A percentile compares a stretch with the other conserved stretches of the same genome.
Conservation (phyloP, 2,888 invertebrate species). For the Drosophila greeni region DNA sequence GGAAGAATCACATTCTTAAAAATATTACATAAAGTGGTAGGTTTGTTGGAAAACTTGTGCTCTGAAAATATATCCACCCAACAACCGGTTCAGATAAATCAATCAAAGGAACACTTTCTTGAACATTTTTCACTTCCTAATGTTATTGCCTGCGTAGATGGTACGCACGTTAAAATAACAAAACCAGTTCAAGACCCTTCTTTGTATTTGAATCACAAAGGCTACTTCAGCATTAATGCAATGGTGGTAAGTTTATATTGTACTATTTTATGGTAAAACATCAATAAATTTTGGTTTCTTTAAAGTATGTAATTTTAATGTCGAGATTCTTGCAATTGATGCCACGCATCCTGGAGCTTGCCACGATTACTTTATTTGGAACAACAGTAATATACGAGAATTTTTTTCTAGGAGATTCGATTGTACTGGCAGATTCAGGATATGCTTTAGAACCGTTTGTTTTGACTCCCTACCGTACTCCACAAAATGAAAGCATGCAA, state of each 20-base stretch:
- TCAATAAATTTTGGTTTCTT: background rate
- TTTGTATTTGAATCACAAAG: background rate
- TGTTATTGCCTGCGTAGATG: too few relatives aligned
- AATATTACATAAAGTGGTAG: too few relatives aligned
- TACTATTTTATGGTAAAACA: background rate
- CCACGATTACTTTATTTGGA: background rate
- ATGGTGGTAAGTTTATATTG: background rate
- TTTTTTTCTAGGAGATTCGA: too few relatives aligned
- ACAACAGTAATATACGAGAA: background rate
- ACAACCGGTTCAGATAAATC: too few relatives aligned
- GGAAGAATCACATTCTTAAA: too few relatives aligned
- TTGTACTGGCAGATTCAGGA: too few relatives aligned
- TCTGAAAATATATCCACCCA: too few relatives aligned
- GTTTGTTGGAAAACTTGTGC: too few relatives aligned
- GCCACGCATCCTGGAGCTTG: background rate
- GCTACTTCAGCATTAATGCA: background rate
- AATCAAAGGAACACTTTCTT: too few relatives aligned
- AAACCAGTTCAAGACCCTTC: background rate
- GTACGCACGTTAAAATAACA: background rate
- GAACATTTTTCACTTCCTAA: background rate
- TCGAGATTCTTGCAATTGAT: background rate
- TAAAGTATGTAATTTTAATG: background rate
- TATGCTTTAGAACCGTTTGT: too few relatives aligned
- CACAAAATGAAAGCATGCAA: too few relatives aligned
- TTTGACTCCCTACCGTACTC: too few relatives aligned